These are phyloP conservation scores for Sinohyriopsis cumingii DNA, from an alignment of 2,888 invertebrate species.

Conservation along the genomic window DNA sequence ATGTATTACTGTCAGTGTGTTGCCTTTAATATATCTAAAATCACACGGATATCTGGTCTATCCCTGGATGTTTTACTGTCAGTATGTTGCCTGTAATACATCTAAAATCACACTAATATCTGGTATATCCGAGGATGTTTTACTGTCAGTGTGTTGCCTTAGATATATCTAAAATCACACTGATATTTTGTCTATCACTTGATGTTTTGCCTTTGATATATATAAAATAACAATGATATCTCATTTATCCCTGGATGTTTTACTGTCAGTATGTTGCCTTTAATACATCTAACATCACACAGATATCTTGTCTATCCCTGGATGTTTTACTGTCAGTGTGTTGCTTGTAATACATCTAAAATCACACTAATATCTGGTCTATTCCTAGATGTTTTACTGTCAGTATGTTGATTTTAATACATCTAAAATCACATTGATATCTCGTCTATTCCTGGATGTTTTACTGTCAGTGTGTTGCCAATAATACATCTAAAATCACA, in stretches of 20 bases:
- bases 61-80: no score
- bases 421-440: conserved; percentile 21
- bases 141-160: conserved; percentile 39
- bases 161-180: conserved; percentile 33
- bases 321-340: no score
- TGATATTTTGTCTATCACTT: conserved; percentile 57
- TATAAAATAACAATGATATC: no score
- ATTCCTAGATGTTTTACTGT: conserved; percentile 44
- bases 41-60: no score
- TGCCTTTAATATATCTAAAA: no score
- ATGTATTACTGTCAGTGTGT: conserved; percentile 17
- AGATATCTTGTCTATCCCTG: no score
- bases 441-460: no score
- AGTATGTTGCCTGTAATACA: conserved; percentile 32
- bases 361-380: conserved; percentile 16
- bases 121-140: conserved; percentile 56
- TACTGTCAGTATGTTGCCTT: no score
- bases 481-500: conserved; percentile 34
- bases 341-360: conserved; percentile 40
- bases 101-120: conserved; percentile 40
- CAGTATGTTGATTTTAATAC: conserved; percentile 32
- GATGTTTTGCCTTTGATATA: no score
- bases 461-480: conserved; percentile 20
- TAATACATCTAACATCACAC: no score
- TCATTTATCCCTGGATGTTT: no score